phyloP scores from a whole-genome alignment of 2,888 invertebrate genomes.

The Metacarcinus magister region DNA sequence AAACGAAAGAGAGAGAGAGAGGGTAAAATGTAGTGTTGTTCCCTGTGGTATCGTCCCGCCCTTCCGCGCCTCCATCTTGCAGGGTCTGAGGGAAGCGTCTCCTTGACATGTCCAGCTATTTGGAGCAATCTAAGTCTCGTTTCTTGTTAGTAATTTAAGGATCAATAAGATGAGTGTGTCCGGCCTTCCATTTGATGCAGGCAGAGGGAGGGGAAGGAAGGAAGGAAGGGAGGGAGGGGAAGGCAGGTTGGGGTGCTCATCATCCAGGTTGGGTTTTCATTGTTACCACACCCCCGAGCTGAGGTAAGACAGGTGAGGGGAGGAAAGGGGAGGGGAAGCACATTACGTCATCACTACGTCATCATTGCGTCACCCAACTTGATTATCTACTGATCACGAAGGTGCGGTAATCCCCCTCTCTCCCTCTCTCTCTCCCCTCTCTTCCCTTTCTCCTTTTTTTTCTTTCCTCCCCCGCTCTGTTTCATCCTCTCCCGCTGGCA shows the following conservation, averaged over 20 bases:
- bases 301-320: background rate
- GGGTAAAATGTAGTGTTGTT: background rate
- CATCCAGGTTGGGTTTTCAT: background rate
- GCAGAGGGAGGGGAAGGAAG: background rate
- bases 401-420: too few species aligned
- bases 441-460: background rate
- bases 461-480: background rate
- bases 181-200: background rate
- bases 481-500: background rate
- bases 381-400: background rate
- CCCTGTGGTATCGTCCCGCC: too few species aligned
- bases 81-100: background rate
- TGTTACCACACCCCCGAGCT: background rate
- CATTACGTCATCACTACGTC: background rate
- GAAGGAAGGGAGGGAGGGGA: background rate
- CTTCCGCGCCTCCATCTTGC: too few species aligned
- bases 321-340: background rate
- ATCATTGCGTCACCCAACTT: background rate
- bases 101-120: background rate
- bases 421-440: too few species aligned
- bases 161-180: slow-evolving; percentile 8
- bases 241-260: background rate
- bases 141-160: slow-evolving; percentile 41
- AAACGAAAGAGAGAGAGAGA: background rate
- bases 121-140: slow-evolving; percentile 13